Evolutionary conservation across 2,888 invertebrate genomes (phyloP), one percentile per base, ranked within the genome.

Genomic region (Torymus auratus): DNA sequence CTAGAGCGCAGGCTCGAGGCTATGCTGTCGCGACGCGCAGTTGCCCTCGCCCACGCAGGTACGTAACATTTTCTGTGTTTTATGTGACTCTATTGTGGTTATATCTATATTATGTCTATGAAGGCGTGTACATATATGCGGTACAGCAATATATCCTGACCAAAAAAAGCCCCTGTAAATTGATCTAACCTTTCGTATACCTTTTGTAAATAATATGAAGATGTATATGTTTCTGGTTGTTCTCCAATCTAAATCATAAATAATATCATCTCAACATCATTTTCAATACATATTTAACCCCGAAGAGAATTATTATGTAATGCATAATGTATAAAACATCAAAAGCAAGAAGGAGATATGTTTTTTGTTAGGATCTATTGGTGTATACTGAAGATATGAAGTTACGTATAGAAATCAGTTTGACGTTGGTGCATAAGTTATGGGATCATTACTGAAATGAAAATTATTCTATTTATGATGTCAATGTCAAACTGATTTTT

Each of bases 1-100:
- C 93, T 96, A 88, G 96, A 96, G 92, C 96, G 96, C 91, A 94
- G 96, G 89, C 92, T 96, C 90, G 96, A 96, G 91, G 95, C 96
- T 87, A 96, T 96, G 95, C 92, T 96, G 85, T 96, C 96, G 82
- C 94, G 96, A 89, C 94, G 96, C 89, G 96, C 96, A 82, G 96
- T 96, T 82, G 96, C 96, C 73, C 93, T 96, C 91, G 96, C 96
- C 74, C 96, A 96, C 85, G 96, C 96, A 84, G 95, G 94, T 88
- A 85, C 80, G 83, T 94, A 41, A 41, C 41, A 7, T 12, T 17
- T 14, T 52, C 28, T 15, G 41, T 75, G 53, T 58, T 28, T 52
- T 56, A 53, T 58, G 1, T 13, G 3, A 11, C 12, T 41, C 41
- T 50, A n/a, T 52, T 62, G 41, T 41, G 7, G 41, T 41, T 41